Evolutionary conservation across 2,797 vertebrate species (phyloP).

Genomic region (Pampus argenteus): DNA sequence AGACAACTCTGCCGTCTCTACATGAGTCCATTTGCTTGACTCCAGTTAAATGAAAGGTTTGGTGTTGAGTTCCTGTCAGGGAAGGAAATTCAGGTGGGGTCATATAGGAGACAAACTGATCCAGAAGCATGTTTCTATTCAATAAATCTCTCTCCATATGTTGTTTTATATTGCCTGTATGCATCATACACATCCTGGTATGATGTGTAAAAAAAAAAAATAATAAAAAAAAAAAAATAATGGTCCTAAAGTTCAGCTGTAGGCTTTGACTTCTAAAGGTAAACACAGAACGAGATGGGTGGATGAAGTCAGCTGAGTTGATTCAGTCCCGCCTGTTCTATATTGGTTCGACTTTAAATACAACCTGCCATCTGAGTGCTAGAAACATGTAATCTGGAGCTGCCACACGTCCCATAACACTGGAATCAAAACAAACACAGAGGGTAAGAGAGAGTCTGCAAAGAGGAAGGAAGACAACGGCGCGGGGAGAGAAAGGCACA

Average conservation of each 20-base stretch:
- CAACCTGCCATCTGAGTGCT: constrained; percentile 66
- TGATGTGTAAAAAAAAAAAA: too few species aligned
- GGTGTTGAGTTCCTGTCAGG: neutral
- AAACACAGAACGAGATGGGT: constrained; percentile 54
- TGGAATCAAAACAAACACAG: constrained; percentile 65
- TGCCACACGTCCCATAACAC: constrained; percentile 52
- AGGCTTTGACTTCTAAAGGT: constrained; percentile 35
- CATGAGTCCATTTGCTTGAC: neutral
- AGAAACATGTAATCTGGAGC: constrained; percentile 71
- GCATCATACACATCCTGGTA: too few species aligned
- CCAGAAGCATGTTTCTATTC: neutral
- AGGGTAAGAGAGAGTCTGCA: neutral
- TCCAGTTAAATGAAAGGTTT: neutral
- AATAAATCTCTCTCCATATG: neutral
- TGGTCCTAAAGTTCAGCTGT: constrained; percentile 16
- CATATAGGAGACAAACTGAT: neutral
- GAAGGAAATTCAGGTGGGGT: neutral
- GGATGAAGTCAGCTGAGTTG: constrained; percentile 52
- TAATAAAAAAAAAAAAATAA: too few species aligned
- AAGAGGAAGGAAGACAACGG: neutral
- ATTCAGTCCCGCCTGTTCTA: constrained; percentile 61
- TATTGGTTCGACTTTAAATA: constrained; percentile 69
- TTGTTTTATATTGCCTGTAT: neutral
- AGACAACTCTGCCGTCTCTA: neutral
- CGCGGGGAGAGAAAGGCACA: neutral